Evolutionary conservation across 2,888 invertebrate genomes (phyloP), one percentile per base, ranked within the genome.

Genomic region (Pherbina coryleti): DNA sequence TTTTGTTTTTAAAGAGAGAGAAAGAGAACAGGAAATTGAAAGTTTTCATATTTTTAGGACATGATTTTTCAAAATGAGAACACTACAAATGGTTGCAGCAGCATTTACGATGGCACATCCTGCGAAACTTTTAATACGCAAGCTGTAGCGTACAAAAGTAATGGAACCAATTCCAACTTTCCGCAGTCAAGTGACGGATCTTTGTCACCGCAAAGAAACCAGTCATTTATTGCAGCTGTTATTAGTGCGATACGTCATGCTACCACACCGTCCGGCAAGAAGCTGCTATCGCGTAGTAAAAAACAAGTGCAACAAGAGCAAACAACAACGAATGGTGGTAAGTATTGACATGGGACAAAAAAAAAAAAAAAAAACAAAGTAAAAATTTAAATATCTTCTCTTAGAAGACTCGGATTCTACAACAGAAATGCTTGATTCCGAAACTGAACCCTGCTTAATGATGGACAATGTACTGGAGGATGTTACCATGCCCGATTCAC

Each of bases 371-470:
- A 2, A 7, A 17, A 67, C 4, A 44, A 22, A 34, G 7, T 14
- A 37, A 1, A 66, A 31, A 22, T 44, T 44, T 5, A 67, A 67
- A 67, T 44, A 17, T 37, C 25, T 25, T 64, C 8, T 55, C 37
- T 19, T 49, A 94, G 94, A 94, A 83, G 93, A 93, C 86, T 91
- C 91, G 37, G 94, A 95, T 89, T 95, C 95, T 22, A 94, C 83
- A 25, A 94, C 83, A 19, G 95, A 95, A 85, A 91, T 95, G 88
- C 91, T 95, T 53, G 95, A 95, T 88, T 95, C 95, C 0, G 95
- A 95, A 91, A 95, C 95, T 0, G 95, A 95, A 85, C 95, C 95
- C 0, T 94, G 95, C 83, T 91, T 95, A 28, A 95, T 95, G 92
- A 95, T 95, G 91, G 95, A 95, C 84, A 94, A 94, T 74, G 95